Evolutionary conservation across 2,888 invertebrate genomes (phyloP).

Genomic region (Electrophaes corylata): DNA sequence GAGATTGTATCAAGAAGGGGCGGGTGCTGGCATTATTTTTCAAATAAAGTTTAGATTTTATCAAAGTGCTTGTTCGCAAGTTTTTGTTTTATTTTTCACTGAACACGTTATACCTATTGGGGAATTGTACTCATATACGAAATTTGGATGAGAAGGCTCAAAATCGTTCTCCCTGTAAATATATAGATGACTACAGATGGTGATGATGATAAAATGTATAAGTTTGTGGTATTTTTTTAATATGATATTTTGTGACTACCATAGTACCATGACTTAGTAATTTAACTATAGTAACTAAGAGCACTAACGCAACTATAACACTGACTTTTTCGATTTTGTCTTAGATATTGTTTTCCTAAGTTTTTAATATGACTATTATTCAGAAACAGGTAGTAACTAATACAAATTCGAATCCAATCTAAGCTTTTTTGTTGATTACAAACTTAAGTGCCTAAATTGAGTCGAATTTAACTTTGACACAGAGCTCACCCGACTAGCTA

Average conservation of each 20-base stretch:
- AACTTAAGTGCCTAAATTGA: slow-evolving; percentile 59
- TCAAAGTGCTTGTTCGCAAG: slow-evolving; percentile 25
- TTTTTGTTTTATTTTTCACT: slow-evolving; percentile 15
- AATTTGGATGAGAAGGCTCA: too few species aligned
- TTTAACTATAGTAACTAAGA: too few species aligned
- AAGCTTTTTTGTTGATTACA: slow-evolving; percentile 35
- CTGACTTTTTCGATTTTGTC: too few species aligned
- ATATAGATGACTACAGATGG: too few species aligned
- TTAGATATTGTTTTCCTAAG: too few species aligned
- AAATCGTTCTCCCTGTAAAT: too few species aligned
- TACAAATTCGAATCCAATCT: slow-evolving; percentile 28
- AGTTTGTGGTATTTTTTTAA: not conserved
- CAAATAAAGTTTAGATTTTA: slow-evolving; percentile 28
- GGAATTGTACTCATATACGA: too few species aligned
- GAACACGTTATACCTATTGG: not conserved
- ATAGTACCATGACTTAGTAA: too few species aligned
- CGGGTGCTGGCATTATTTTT: slow-evolving; percentile 44
- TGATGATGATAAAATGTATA: too few species aligned
- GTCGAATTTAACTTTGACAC: slow-evolving; percentile 75
- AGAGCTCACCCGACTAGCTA: slow-evolving; percentile 74
- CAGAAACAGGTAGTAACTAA: not conserved
- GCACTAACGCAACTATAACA: too few species aligned
- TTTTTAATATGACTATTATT: too few species aligned
- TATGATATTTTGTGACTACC: not conserved
- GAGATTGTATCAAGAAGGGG: slow-evolving; percentile 46